These are phyloP conservation scores for Daktulosphaira vitifoliae DNA, from an alignment of 1,140 invertebrate species.

Conservation along the genomic window DNA sequence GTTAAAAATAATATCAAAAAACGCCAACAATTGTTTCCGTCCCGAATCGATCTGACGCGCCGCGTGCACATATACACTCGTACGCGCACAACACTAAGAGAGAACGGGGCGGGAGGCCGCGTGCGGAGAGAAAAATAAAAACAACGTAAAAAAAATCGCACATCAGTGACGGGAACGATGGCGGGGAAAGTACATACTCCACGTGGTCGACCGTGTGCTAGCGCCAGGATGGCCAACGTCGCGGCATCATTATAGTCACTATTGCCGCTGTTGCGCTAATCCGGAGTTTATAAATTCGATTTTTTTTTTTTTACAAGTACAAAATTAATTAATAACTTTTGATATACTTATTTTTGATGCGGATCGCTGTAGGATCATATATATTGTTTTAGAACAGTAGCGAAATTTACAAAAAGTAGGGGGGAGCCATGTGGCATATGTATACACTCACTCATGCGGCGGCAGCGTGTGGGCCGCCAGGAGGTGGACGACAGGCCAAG, in stretches of 20 bases:
- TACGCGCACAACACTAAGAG: neutral
- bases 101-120: neutral
- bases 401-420: neutral
- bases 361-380: no score
- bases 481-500: neutral
- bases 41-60: conserved; percentile 10
- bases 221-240: conserved; percentile 20
- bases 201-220: conserved; percentile 31
- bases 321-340: no score
- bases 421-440: conserved; percentile 32
- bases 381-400: no score
- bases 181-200: neutral
- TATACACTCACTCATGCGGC: conserved; percentile 1
- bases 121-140: neutral
- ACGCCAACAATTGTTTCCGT: neutral
- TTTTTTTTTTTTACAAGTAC: no score
- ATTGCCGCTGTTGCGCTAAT: no score
- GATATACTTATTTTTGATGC: no score
- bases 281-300: no score
- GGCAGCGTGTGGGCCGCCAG: neutral
- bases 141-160: neutral
- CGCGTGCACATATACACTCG: neutral
- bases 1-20: neutral
- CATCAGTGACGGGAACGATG: neutral
- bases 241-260: neutral